These are phyloP conservation scores for Mythimna vitellina DNA, from an alignment of 2,888 invertebrate genomes.

Conservation along the genomic window DNA sequence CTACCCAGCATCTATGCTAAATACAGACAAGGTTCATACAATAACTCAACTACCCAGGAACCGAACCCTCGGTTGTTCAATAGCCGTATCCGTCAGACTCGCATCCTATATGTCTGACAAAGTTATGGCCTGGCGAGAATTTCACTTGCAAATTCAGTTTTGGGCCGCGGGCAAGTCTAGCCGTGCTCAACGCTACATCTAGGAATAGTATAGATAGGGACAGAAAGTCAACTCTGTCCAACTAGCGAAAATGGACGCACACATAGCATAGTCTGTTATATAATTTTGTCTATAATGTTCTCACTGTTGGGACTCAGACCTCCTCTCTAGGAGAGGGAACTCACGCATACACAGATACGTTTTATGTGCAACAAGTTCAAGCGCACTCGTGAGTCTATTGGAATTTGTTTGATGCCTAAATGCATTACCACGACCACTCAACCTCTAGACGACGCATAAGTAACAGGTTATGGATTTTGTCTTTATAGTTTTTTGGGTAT, in stretches of 20 bases:
- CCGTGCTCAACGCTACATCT: slow-evolving; percentile 13
- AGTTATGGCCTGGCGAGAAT: slow-evolving; percentile 61
- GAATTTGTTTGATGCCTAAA: not conserved
- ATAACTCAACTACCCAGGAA: slow-evolving; percentile 40
- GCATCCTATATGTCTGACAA: slow-evolving; percentile 47
- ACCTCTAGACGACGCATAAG: not conserved
- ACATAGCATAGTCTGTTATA: too few species aligned
- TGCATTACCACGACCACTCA: not conserved
- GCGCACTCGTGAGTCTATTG: not conserved
- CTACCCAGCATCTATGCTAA: slow-evolving; percentile 26
- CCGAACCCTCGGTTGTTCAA: slow-evolving; percentile 38
- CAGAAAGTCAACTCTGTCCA: slow-evolving; percentile 9
- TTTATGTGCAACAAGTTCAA: not conserved
- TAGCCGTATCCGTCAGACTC: slow-evolving; percentile 38
- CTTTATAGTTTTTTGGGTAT: too few species aligned
- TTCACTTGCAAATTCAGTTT: slow-evolving; percentile 68
- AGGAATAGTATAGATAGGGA: not conserved
- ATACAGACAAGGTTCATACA: slow-evolving; percentile 28
- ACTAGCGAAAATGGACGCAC: not conserved
- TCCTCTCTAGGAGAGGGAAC: too few species aligned
- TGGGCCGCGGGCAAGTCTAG: slow-evolving; percentile 53
- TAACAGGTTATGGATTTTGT: too few species aligned
- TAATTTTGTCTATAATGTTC: too few species aligned
- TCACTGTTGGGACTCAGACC: too few species aligned
- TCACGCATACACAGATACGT: not conserved